A percentile compares a stretch with the other conserved stretches of the same genome.
Conservation (phyloP, 2,888 invertebrate species). For the Sminthurinus aureus region DNA sequence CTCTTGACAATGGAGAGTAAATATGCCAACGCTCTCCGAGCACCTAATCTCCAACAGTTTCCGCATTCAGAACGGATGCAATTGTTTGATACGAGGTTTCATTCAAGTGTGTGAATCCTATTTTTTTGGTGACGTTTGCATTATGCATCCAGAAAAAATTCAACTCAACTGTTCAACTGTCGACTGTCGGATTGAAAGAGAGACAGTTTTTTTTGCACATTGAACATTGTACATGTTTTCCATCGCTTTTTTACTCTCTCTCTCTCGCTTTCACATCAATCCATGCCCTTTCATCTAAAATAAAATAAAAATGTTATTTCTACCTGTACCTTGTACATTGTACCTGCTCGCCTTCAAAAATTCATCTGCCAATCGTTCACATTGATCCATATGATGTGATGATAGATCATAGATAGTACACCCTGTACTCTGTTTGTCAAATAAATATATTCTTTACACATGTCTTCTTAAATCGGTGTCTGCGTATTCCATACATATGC, state of each 20-base stretch:
- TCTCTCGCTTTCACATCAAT: background rate
- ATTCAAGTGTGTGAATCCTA: conserved; percentile 38
- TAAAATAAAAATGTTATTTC: conserved; percentile 5
- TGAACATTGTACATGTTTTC: background rate
- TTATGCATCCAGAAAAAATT: conserved; percentile 1
- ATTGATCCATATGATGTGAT: background rate
- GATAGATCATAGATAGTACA: too few species aligned
- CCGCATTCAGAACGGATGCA: conserved; percentile 54
- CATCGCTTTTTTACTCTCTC: background rate
- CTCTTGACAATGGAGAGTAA: conserved; percentile 46
- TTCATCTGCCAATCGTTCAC: background rate
- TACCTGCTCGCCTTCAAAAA: background rate
- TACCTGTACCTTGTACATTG: background rate
- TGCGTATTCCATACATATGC: too few species aligned
- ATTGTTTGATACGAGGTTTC: conserved; percentile 47
- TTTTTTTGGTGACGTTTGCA: conserved; percentile 34
- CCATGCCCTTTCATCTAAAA: background rate
- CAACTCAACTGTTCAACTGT: conserved; percentile 6
- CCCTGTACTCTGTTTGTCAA: background rate
- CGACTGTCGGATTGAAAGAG: background rate
- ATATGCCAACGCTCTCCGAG: conserved; percentile 40
- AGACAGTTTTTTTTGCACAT: background rate
- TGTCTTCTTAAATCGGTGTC: too few species aligned
- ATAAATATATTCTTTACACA: background rate
- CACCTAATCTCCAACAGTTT: conserved; percentile 52